Percentiles rank a stretch among this genome's conserved stretches.
Conservation (phyloP, 2,888 invertebrate genomes). For the Choristoneura rosaceana region DNA sequence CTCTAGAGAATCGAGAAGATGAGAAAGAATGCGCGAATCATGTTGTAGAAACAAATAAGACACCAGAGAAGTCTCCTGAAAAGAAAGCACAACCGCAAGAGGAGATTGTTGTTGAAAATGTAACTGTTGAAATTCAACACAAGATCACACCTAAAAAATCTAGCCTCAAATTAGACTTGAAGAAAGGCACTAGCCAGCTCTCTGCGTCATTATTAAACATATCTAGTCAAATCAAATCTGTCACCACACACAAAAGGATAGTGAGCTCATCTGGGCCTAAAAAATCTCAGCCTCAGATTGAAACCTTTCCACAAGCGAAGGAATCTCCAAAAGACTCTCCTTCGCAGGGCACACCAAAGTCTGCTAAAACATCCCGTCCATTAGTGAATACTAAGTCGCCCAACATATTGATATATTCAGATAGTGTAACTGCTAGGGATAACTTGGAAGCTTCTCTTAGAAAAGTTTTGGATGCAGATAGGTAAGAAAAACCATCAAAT, state of each 20-base stretch:
- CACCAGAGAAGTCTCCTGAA: slow-evolving; percentile 53
- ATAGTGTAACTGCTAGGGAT: slow-evolving; percentile 90
- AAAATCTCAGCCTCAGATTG: slow-evolving; percentile 66
- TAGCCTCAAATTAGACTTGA: slow-evolving; percentile 76
- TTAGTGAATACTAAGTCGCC: slow-evolving; percentile 89
- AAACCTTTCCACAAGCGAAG: slow-evolving; percentile 62
- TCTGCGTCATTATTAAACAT: slow-evolving; percentile 78
- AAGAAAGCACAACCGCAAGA: slow-evolving; percentile 53
- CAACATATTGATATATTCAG: slow-evolving; percentile 93
- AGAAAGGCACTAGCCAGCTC: slow-evolving; percentile 77
- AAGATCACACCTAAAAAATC: slow-evolving; percentile 81
- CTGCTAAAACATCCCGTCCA: slow-evolving; percentile 80
- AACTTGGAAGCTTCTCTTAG: slow-evolving; percentile 90
- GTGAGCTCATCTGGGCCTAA: slow-evolving; percentile 79
- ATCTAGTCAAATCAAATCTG: slow-evolving; percentile 81
- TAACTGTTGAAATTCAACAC: slow-evolving; percentile 81
- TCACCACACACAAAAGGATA: slow-evolving; percentile 79
- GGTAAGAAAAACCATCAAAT: slow-evolving; percentile 73
- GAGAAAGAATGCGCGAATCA: slow-evolving; percentile 57
- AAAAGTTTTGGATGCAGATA: slow-evolving; percentile 89
- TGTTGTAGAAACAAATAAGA: slow-evolving; percentile 47
- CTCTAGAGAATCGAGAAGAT: slow-evolving; percentile 68
- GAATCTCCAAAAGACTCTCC: slow-evolving; percentile 59
- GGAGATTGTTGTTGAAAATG: slow-evolving; percentile 75
- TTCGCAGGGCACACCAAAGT: slow-evolving; percentile 71